Evolutionary conservation across 2,888 invertebrate genomes (phyloP).

Genomic region (Protodeltote pygarga): DNA sequence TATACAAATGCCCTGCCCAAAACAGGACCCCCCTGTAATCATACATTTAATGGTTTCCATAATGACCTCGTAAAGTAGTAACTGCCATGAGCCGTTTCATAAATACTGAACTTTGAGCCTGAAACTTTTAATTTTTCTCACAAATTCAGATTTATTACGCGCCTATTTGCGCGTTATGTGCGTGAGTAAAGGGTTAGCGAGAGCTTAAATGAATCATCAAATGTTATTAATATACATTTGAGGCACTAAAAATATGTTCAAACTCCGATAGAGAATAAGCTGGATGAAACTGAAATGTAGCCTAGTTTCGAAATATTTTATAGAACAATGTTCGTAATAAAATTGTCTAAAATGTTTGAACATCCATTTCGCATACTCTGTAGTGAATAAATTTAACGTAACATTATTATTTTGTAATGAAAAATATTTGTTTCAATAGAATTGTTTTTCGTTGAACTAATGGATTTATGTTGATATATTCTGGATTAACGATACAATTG

Average conservation of each 20-base stretch:
- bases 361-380: background rate
- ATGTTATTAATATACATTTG: conserved; percentile 1
- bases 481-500: no score
- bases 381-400: background rate
- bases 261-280: background rate
- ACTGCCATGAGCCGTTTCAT: conserved; percentile 75
- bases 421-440: background rate
- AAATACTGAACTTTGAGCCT: conserved; percentile 71
- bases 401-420: conserved; percentile 1
- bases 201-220: conserved; percentile 15
- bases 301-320: conserved; percentile 9
- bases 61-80: conserved; percentile 83
- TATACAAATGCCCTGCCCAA: conserved; percentile 78
- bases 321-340: conserved; percentile 8
- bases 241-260: background rate
- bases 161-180: conserved; percentile 32
- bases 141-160: conserved; percentile 51
- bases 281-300: background rate
- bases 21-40: conserved; percentile 77
- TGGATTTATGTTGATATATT: no score
- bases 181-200: conserved; percentile 19
- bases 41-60: conserved; percentile 82
- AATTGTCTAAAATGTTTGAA: conserved; percentile 14
- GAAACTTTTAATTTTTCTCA: conserved; percentile 59
- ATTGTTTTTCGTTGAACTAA: no score